phyloP scores from a whole-genome alignment of 2,113 vertebrate genomes.

The Speoplatyrhinus poulsoni region DNA sequence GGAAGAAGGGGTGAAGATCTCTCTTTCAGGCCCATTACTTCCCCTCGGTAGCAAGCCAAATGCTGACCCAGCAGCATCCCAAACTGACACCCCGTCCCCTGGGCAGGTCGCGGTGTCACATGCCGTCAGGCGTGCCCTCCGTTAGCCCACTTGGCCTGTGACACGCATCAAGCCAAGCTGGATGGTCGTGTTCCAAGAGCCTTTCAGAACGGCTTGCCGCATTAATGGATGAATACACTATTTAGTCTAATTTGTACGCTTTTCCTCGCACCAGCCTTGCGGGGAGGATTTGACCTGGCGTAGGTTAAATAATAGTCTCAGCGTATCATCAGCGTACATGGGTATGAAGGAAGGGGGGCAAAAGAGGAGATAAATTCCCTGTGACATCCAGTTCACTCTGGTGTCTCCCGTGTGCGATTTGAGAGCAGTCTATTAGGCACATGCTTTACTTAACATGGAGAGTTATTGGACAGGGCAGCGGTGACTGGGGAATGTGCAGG shows the following conservation, averaged over 20 bases:
- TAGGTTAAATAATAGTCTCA: conserved; percentile 70
- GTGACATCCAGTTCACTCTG: conserved; percentile 68
- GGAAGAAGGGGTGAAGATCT: conserved; percentile 31
- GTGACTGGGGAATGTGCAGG: conserved; percentile 45
- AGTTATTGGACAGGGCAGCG: conserved; percentile 68
- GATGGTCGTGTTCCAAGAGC: conserved; percentile 33
- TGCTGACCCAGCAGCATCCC: conserved; percentile 67
- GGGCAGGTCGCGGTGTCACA: conserved; percentile 54
- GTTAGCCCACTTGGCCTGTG: conserved; percentile 49
- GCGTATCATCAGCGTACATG: conserved; percentile 44
- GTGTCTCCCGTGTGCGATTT: conserved; percentile 64
- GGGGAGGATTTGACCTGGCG: conserved; percentile 70
- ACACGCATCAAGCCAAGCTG: conserved; percentile 53
- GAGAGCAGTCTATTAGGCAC: conserved; percentile 67
- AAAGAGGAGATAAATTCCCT: conserved; percentile 66
- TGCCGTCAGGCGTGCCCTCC: conserved; percentile 31
- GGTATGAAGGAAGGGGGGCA: conserved; percentile 44
- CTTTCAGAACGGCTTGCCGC: conserved; percentile 48
- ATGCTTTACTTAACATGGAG: conserved; percentile 68
- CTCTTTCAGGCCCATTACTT: conserved; percentile 66
- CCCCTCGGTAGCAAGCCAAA: conserved; percentile 55
- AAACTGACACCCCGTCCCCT: conserved; percentile 42
- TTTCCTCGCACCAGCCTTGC: conserved; percentile 35
- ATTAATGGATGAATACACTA: conserved; percentile 57
- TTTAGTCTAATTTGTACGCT: conserved; percentile 60